These are phyloP conservation scores for Hypothenemus hampei DNA, from an alignment of 1,140 invertebrate species.

Conservation along the genomic window DNA sequence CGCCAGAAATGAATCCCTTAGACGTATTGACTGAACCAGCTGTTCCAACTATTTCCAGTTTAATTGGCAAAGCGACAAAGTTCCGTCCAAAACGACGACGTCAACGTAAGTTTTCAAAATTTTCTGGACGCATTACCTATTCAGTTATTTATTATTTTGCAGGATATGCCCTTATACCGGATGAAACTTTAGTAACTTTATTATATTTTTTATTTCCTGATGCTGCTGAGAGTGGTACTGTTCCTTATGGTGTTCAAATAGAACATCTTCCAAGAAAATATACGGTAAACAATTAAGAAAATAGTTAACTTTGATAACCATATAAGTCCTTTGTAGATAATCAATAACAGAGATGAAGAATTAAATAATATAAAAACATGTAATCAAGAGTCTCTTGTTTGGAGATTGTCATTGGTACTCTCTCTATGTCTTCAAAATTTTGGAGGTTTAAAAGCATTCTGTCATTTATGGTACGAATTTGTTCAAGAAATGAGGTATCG, in stretches of 20 bases:
- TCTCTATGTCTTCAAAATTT: constrained; percentile 71
- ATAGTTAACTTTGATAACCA: constrained; percentile 1
- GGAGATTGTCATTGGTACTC: constrained; percentile 76
- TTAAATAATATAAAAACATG: constrained; percentile 67
- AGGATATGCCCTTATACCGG: constrained; percentile 66
- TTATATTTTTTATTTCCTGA: constrained; percentile 87
- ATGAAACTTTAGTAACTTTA: constrained; percentile 69
- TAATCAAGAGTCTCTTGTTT: constrained; percentile 71
- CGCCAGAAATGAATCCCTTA: constrained; percentile 46
- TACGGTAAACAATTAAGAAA: not conserved
- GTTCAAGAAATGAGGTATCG: constrained; percentile 82
- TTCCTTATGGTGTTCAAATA: constrained; percentile 43
- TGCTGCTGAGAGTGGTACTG: constrained; percentile 60
- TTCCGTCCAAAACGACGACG: not conserved
- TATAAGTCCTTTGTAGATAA: constrained; percentile 2
- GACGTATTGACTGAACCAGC: constrained; percentile 54
- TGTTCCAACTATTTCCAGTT: constrained; percentile 53
- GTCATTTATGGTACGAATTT: constrained; percentile 91
- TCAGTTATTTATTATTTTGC: constrained; percentile 14
- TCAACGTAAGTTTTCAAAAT: not conserved
- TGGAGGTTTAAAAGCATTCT: constrained; percentile 73
- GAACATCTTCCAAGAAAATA: constrained; percentile 9
- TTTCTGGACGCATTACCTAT: not conserved
- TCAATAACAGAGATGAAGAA: constrained; percentile 25
- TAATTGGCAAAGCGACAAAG: constrained; percentile 46